Conservation (phyloP, 2,797 vertebrate genomes). For the Trachurus trachurus region DNA sequence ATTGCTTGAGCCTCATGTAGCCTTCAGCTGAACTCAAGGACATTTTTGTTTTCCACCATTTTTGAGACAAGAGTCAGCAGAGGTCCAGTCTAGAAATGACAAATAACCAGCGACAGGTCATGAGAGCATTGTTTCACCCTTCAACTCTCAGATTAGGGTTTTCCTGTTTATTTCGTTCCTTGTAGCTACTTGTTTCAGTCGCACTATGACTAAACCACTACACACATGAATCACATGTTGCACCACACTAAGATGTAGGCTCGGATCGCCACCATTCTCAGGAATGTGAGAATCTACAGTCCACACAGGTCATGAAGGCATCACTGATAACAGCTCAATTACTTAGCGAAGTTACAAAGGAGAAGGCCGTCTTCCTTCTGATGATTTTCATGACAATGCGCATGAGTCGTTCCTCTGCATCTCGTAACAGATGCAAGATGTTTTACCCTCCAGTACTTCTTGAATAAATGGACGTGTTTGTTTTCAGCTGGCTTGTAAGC, state of each 20-base stretch:
- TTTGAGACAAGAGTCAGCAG: not conserved
- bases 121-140: not conserved
- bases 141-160: too few relatives aligned
- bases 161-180: not conserved
- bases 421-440: conserved; percentile 12
- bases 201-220: not conserved
- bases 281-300: conserved; percentile 5
- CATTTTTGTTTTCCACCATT: not conserved
- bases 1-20: not conserved
- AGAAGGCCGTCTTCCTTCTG: not conserved
- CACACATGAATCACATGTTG: not conserved
- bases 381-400: not conserved
- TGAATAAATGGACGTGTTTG: conserved; percentile 40
- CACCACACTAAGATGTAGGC: not conserved
- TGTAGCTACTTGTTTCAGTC: not conserved
- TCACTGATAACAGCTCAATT: not conserved
- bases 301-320: not conserved
- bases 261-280: not conserved
- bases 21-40: not conserved
- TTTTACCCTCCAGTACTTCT: conserved; percentile 8
- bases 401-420: not conserved
- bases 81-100: not conserved
- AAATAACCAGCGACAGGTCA: not conserved
- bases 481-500: conserved; percentile 39
- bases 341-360: not conserved